Percentiles rank a stretch among this genome's conserved stretches.
phyloP scores from a whole-genome alignment of 2,797 vertebrate species.

The Characodon lateralis region DNA sequence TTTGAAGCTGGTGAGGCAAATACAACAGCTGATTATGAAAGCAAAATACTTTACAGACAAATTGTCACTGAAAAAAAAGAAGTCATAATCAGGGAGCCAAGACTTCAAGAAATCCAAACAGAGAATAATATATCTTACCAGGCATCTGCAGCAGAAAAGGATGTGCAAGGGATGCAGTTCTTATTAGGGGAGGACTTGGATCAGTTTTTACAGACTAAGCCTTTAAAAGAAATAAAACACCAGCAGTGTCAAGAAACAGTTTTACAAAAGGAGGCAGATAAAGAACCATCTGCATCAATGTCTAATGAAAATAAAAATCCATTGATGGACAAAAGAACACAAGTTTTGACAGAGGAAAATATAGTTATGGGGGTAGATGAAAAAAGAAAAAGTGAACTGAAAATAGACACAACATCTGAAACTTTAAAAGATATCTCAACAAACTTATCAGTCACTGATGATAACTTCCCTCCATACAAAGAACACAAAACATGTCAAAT shows the following conservation, averaged over 20 bases:
- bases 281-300: conserved; percentile 10
- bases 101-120: conserved; percentile 45
- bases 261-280: conserved; percentile 1
- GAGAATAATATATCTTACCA: conserved; percentile 27
- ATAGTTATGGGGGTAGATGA: background rate
- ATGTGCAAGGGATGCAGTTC: conserved; percentile 56
- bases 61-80: conserved; percentile 18
- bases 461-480: background rate
- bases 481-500: background rate
- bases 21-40: conserved; percentile 1
- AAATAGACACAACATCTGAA: conserved; percentile 3
- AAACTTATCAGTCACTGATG: background rate
- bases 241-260: background rate
- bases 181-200: conserved; percentile 30
- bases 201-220: background rate
- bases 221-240: background rate
- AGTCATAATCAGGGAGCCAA: conserved; percentile 28
- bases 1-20: conserved; percentile 2
- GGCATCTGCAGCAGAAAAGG: conserved; percentile 27
- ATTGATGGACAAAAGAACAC: conserved; percentile 8
- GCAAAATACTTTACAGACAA: conserved; percentile 10
- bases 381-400: background rate
- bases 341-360: conserved; percentile 7
- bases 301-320: conserved; percentile 20
- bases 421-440: background rate